phyloP scores from a whole-genome alignment of 2,113 vertebrate genomes.

The Xenopus laevis region DNA sequence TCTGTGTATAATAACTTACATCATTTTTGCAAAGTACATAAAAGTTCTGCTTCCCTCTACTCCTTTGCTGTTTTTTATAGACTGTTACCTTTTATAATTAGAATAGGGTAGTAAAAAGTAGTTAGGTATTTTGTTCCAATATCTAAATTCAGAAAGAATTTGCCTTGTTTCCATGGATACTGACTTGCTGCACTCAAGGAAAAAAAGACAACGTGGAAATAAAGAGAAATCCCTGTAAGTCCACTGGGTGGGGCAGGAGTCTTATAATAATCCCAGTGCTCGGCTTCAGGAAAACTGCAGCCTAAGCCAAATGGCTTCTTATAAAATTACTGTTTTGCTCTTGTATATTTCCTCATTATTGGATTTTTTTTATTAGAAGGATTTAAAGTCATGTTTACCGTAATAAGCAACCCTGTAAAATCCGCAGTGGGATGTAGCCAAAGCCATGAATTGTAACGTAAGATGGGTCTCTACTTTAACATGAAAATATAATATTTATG shows the following conservation, averaged over 20 bases:
- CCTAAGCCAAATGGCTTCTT: conserved; percentile 39
- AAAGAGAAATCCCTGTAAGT: conserved; percentile 71
- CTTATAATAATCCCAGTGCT: conserved; percentile 54
- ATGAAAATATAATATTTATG: conserved; percentile 48
- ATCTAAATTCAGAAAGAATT: conserved; percentile 54
- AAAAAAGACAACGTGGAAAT: conserved; percentile 47
- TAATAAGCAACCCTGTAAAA: conserved; percentile 48
- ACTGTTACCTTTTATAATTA: conserved; percentile 8
- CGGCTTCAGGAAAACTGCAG: conserved; percentile 43
- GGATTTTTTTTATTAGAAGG: conserved; percentile 38
- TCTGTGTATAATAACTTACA: not conserved
- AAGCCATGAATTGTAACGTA: conserved; percentile 55
- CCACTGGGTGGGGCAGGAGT: conserved; percentile 92
- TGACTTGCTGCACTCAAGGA: conserved; percentile 40
- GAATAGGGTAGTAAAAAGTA: conserved; percentile 17
- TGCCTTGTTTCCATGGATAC: conserved; percentile 54
- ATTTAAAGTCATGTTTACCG: conserved; percentile 52
- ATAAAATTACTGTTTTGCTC: conserved; percentile 41
- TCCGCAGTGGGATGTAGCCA: conserved; percentile 54
- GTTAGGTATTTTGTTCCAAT: conserved; percentile 47
- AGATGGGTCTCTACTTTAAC: conserved; percentile 45
- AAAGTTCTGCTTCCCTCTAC: not conserved
- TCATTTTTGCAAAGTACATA: not conserved
- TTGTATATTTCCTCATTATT: conserved; percentile 50
- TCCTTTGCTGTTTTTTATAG: not conserved